Percentiles rank a stretch among this genome's conserved stretches.
Conservation (phyloP, 2,113 vertebrate genomes). For the Psittacus erithacus region DNA sequence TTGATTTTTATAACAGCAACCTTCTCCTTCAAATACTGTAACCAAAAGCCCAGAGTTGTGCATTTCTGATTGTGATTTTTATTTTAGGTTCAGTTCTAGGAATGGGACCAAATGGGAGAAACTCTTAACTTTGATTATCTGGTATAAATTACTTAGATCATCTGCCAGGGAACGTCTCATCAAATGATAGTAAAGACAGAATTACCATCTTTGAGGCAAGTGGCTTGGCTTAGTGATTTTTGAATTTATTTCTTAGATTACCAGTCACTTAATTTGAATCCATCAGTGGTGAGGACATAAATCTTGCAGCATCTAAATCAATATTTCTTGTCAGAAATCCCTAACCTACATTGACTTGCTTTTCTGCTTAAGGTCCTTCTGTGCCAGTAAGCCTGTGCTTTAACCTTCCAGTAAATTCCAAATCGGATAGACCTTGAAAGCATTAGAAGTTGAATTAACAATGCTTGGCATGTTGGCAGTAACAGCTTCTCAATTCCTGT, state of each 20-base stretch:
- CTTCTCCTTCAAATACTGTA: not conserved
- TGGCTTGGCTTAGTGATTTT: not conserved
- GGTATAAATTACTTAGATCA: not conserved
- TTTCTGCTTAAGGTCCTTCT: not conserved
- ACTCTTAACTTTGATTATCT: not conserved
- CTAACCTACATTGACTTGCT: not conserved
- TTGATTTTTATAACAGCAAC: not conserved
- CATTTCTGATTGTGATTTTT: not conserved
- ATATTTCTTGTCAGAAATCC: not conserved
- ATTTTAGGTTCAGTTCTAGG: not conserved
- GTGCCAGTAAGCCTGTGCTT: not conserved
- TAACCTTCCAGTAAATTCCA: not conserved
- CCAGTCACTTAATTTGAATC: not conserved
- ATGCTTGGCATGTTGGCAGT: not conserved
- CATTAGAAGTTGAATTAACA: not conserved
- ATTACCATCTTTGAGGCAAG: not conserved
- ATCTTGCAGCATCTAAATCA: not conserved
- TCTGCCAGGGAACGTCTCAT: not conserved
- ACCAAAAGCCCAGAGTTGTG: not conserved
- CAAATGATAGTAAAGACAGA: not conserved
- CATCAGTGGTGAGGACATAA: not conserved
- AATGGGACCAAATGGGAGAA: not conserved
- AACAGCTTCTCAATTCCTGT: not conserved
- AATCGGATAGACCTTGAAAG: not conserved
- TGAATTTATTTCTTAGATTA: not conserved